Evolutionary conservation across 2,797 vertebrate species (phyloP), one percentile per base, ranked within the genome.

Genomic region (Protonibea diacanthus): DNA sequence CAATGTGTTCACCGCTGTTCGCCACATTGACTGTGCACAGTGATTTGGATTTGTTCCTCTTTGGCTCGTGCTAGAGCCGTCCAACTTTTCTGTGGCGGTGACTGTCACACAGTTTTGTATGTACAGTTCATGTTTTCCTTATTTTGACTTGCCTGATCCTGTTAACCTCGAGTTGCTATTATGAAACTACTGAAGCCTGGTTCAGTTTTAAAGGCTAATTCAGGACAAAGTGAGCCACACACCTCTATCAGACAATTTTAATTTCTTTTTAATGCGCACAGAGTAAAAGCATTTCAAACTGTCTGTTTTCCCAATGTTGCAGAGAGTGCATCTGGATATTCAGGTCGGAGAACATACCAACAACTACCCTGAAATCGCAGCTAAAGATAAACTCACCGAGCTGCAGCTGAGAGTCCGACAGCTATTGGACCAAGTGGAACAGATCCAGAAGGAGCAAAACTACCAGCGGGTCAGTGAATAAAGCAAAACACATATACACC

Each of bases 401-500:
- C 92, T 99, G 78, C 97, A 99, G 94, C 95, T 99, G 42, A 91
- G 97, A 0, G 97, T 95, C 1, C 93, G 97, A 18, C 98, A 99
- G 89, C 93, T 99, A 27, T 95, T 98, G 29, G 98, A 99, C 85
- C 98, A 99, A 70, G 96, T 98, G 5, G 98, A 99, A 47, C 97
- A 99, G 94, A 97, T 99, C 89, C 97, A 99, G 90, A 99, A 99
- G 85, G 98, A 99, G 71, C 98, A 99, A 74, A 98, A 98, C 92
- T 99, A 99, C 92, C 98, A 99, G 85, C 83, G 98, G 94, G 98
- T 98, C 76, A 96, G 96, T 80, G 2, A 29, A 51, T 49, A 40
- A 8, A 0, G 25, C 12, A 62, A 25, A n/a, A 3, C 8, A 38
- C 33, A 44, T 14, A 44, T 44, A 7, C n/a, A 21, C 3, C 13